Evolutionary conservation across 2,113 vertebrate species (phyloP).

Genomic region (Narcine bancroftii): DNA sequence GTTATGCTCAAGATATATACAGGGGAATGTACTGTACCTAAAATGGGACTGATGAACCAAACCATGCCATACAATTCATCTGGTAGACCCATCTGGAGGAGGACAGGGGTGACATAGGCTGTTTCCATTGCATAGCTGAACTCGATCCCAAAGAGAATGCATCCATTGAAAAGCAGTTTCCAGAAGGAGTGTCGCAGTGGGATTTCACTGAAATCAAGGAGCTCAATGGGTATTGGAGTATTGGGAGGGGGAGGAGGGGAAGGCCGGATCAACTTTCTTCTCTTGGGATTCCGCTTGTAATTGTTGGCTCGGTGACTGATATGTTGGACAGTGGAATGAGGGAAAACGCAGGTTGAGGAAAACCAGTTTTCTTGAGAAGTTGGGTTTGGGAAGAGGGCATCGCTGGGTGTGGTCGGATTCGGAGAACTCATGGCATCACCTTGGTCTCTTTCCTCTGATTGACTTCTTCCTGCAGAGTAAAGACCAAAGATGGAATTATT

Average conservation of each 20-base stretch:
- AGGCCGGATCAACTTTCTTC: conserved; percentile 75
- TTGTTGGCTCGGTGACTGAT: conserved; percentile 95
- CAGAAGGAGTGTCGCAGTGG: conserved; percentile 79
- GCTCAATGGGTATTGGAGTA: conserved; percentile 75
- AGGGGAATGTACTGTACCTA: conserved; percentile 60
- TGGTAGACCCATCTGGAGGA: conserved; percentile 92
- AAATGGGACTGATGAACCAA: conserved; percentile 95
- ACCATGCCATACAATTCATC: conserved; percentile 93
- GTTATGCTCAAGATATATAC: background rate
- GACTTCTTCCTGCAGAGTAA: background rate
- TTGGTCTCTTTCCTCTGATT: background rate
- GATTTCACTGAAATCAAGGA: conserved; percentile 74
- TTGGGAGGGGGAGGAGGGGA: conserved; percentile 88
- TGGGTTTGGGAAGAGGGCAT: conserved; percentile 63
- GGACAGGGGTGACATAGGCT: conserved; percentile 86
- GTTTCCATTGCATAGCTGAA: conserved; percentile 99
- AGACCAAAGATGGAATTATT: background rate
- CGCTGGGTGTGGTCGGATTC: conserved; percentile 62
- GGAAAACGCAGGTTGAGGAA: conserved; percentile 63
- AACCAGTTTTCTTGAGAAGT: conserved; percentile 74
- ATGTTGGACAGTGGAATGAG: conserved; percentile 67
- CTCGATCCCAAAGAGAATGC: conserved; percentile 87
- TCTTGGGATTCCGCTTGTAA: conserved; percentile 89
- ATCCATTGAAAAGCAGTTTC: conserved; percentile 86
- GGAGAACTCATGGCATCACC: conserved; percentile 65